A percentile compares a stretch with the other conserved stretches of the same genome.
phyloP scores from a whole-genome alignment of 1,140 invertebrate genomes.

The Nasonia giraulti region DNA sequence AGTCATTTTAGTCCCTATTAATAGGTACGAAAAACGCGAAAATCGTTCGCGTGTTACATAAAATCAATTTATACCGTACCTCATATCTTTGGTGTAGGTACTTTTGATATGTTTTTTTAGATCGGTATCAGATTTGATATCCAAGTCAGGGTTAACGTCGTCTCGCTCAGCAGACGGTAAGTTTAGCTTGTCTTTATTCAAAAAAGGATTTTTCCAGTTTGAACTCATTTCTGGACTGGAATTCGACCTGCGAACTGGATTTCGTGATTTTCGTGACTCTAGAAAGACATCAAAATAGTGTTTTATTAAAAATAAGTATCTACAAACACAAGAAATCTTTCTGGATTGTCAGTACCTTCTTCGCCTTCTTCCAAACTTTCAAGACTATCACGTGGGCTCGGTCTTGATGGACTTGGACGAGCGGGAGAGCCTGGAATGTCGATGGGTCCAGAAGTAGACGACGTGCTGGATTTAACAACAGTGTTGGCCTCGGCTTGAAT shows the following conservation, averaged over 20 bases:
- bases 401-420: constrained; percentile 76
- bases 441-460: constrained; percentile 75
- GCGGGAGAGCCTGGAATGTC: constrained; percentile 80
- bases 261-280: constrained; percentile 77
- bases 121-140: constrained; percentile 70
- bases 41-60: too few relatives aligned
- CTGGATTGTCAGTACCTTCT: constrained; percentile 69
- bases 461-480: constrained; percentile 71
- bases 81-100: constrained; percentile 80
- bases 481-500: constrained; percentile 63
- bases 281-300: constrained; percentile 45
- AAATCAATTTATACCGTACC: constrained; percentile 57
- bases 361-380: constrained; percentile 78
- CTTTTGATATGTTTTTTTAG: constrained; percentile 79
- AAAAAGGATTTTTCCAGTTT: constrained; percentile 85
- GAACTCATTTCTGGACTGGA: constrained; percentile 94
- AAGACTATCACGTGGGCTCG: constrained; percentile 77
- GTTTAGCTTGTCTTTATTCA: constrained; percentile 72
- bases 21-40: too few relatives aligned
- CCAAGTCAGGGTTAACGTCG: constrained; percentile 63
- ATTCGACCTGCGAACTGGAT: constrained; percentile 89
- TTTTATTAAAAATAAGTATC: too few relatives aligned
- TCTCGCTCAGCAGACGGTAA: constrained; percentile 65
- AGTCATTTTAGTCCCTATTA: too few relatives aligned
- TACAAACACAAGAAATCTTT: background rate